A percentile compares a stretch with the other conserved stretches of the same genome.
phyloP scores from a whole-genome alignment of 2,888 invertebrate species.

The Catocala fraxini region DNA sequence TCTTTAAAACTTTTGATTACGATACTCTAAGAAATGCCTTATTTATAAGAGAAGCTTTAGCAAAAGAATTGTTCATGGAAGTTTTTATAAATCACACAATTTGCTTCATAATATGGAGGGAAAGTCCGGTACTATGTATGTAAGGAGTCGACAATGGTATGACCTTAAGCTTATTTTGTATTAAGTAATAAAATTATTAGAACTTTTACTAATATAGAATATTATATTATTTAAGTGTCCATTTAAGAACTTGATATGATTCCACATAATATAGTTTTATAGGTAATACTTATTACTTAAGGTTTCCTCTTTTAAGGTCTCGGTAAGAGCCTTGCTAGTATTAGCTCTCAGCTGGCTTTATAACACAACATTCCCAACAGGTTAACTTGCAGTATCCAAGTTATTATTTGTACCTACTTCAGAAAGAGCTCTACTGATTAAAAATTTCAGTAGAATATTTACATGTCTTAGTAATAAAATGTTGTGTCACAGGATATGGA shows the following conservation, averaged over 20 bases:
- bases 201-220: conserved; percentile 34
- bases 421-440: too few species aligned
- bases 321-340: conserved; percentile 34
- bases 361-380: conserved; percentile 1
- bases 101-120: conserved; percentile 31
- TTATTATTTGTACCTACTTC: too few species aligned
- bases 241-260: conserved; percentile 44
- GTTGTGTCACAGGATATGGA: not conserved
- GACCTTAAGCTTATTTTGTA: conserved; percentile 46
- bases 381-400: not conserved
- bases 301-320: conserved; percentile 20
- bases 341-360: conserved; percentile 36
- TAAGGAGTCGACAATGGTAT: conserved; percentile 25
- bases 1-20: conserved; percentile 29
- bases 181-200: conserved; percentile 37
- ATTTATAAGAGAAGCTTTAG: conserved; percentile 52
- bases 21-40: conserved; percentile 49
- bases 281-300: conserved; percentile 1
- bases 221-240: conserved; percentile 39
- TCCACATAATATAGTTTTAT: conserved; percentile 43
- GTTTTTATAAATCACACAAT: conserved; percentile 29
- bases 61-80: conserved; percentile 27
- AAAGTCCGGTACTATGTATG: conserved; percentile 31
- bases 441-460: too few species aligned
- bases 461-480: not conserved